These are phyloP conservation scores for Tholera decimalis DNA, from an alignment of 2,888 invertebrate genomes.

Conservation along the genomic window DNA sequence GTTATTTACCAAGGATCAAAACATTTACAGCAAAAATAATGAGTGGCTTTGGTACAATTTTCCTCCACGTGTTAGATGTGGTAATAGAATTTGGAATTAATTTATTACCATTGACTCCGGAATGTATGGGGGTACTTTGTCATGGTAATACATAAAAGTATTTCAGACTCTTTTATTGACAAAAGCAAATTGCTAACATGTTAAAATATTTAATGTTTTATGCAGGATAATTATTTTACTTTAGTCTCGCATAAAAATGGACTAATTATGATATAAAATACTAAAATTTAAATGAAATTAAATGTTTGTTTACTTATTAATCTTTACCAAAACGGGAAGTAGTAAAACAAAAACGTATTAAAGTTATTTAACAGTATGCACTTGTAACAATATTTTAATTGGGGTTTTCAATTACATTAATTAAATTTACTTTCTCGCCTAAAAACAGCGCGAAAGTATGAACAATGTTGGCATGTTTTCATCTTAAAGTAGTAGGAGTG, in stretches of 20 bases:
- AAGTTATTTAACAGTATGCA: not conserved
- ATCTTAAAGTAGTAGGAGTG: conserved; percentile 49
- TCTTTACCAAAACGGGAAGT: not conserved
- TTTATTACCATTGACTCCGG: conserved; percentile 26
- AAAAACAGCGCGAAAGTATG: conserved; percentile 23
- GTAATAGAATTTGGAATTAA: conserved; percentile 38
- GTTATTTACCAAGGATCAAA: conserved; percentile 36
- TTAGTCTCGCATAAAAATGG: not conserved
- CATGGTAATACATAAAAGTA: conserved; percentile 7
- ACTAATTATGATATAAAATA: conserved; percentile 17
- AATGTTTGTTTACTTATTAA: conserved; percentile 13
- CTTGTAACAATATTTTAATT: conserved; percentile 29
- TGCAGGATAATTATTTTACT: not conserved
- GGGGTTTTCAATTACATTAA: conserved; percentile 35
- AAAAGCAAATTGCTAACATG: not conserved
- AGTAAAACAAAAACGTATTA: not conserved
- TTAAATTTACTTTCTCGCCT: conserved; percentile 16
- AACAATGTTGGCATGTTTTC: conserved; percentile 42
- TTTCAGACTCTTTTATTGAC: conserved; percentile 1
- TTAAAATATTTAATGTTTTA: not conserved
- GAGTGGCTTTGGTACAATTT: conserved; percentile 38
- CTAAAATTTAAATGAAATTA: conserved; percentile 9
- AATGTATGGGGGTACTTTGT: conserved; percentile 7
- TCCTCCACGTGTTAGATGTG: conserved; percentile 4
- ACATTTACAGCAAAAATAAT: conserved; percentile 35